phyloP scores from a whole-genome alignment of 2,797 vertebrate species.

The Anabas testudineus region DNA sequence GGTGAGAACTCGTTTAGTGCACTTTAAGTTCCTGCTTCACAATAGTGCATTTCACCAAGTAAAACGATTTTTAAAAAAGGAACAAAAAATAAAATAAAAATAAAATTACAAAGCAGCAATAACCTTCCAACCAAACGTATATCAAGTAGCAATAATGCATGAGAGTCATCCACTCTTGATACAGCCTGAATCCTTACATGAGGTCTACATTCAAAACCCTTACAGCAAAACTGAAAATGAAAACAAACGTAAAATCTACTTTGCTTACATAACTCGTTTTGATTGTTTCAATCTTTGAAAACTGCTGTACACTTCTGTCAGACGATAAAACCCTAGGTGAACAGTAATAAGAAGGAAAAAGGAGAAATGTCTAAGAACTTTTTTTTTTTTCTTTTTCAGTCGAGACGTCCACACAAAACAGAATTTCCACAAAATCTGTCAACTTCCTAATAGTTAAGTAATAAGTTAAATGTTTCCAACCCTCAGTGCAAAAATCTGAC shows the following conservation, averaged over 20 bases:
- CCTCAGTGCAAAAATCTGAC: constrained; percentile 85
- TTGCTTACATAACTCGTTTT: constrained; percentile 31
- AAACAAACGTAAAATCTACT: constrained; percentile 37
- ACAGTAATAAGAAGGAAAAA: constrained; percentile 55
- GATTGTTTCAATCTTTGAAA: constrained; percentile 46
- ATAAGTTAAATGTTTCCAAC: constrained; percentile 75
- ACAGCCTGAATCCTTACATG: constrained; percentile 48
- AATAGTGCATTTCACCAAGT: constrained; percentile 78
- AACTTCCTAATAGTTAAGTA: constrained; percentile 65
- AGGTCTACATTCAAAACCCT: constrained; percentile 75
- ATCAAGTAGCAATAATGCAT: constrained; percentile 83
- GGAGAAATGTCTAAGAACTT: constrained; percentile 57
- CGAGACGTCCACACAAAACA: constrained; percentile 42
- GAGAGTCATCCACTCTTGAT: constrained; percentile 31
- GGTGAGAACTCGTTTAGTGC: constrained; percentile 80
- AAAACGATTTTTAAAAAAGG: constrained; percentile 81
- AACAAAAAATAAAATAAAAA: constrained; percentile 50
- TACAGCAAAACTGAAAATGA: constrained; percentile 33
- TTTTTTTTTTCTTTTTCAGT: too few species aligned
- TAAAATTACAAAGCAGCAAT: constrained; percentile 87
- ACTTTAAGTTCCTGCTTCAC: constrained; percentile 69
- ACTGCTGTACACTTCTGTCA: constrained; percentile 50
- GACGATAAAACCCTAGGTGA: constrained; percentile 50
- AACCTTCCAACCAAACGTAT: constrained; percentile 74
- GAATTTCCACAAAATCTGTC: constrained; percentile 41